Conservation (phyloP, 2,797 vertebrate species). For the Naso thynnoides region DNA sequence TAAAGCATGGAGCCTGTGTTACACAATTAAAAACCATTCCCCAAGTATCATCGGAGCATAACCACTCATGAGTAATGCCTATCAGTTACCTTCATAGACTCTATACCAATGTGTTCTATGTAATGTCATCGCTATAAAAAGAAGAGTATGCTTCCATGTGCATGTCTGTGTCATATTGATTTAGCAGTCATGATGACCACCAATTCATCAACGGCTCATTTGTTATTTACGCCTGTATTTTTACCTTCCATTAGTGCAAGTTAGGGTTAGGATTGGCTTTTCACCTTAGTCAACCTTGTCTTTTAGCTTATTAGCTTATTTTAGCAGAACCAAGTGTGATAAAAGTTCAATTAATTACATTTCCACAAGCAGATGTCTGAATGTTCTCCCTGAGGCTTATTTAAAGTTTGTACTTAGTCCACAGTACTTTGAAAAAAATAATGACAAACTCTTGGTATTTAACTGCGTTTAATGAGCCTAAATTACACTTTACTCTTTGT, state of each 20-base stretch:
- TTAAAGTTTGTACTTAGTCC: neutral
- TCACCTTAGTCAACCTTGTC: neutral
- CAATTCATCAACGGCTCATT: neutral
- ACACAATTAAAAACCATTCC: conserved; percentile 10
- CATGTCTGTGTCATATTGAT: conserved; percentile 8
- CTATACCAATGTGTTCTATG: neutral
- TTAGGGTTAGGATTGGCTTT: neutral
- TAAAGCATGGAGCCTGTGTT: conserved; percentile 31
- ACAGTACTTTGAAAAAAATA: neutral
- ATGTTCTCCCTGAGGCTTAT: conserved; percentile 1
- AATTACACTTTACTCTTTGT: conserved; percentile 26
- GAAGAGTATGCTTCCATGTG: neutral
- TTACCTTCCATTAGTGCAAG: neutral
- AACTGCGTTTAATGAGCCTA: neutral
- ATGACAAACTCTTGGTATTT: neutral
- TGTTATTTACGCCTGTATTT: neutral
- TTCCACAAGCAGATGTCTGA: conserved; percentile 7
- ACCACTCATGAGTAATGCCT: conserved; percentile 26
- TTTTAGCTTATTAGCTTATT: neutral
- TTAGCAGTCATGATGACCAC: neutral
- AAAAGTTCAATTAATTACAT: neutral
- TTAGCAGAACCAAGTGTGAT: neutral
- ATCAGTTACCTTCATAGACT: neutral
- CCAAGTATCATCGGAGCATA: conserved; percentile 54
- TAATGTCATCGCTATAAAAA: conserved; percentile 13